Base-by-base conservation (phyloP, 64 coral and sea anemone genomes). In the Montipora cactus region DNA sequence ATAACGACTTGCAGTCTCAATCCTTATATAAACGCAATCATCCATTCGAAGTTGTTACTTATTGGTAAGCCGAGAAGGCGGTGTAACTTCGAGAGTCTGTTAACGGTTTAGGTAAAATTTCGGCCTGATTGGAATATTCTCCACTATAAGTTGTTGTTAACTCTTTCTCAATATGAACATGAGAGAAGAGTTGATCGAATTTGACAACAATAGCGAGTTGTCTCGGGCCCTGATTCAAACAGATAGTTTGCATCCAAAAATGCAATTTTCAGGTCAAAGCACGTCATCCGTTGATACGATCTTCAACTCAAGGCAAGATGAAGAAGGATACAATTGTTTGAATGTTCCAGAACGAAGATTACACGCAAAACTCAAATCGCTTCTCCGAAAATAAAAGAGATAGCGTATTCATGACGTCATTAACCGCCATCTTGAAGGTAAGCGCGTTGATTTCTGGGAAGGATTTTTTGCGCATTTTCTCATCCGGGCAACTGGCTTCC, bases 401-500 rank as follows among this genome's bases (percentile, higher is more conserved):
- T 51, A 15, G 88, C 75, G 10, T 2, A 22, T 62, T 69, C 59
- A 90, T 90, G 88, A 90, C 83, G 93, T 81, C 88, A 77, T 61
- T 13, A 22, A 20, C 47, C 92, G 79, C 62, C 48, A 92, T 84
- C 87, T 88, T 66, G 21, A 80, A 92, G 95, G 91, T 87, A 11
- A 72, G 82, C 47, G 66, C 64, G 82, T 70, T 70, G 82, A 72
- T 50, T 90, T 76, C 44, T 84, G 45, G 77, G 76, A 91, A 72
- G 59, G 46, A 75, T 52, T 75, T 76, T 90, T 95, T 49, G 50
- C 59, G 93, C 73, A 79, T 86, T 67, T 90, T 90, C 72, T 71
- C 96, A 98, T 98, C 96, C 96, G 96, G 96, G 93, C 80, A 90
- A 68, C 91, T 61, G 6, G 72, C 79, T 95, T 85, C 87, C 93